Evolutionary conservation across 2,888 invertebrate genomes (phyloP), one percentile per base, ranked within the genome.

Genomic region (Linnaemya vulpina): DNA sequence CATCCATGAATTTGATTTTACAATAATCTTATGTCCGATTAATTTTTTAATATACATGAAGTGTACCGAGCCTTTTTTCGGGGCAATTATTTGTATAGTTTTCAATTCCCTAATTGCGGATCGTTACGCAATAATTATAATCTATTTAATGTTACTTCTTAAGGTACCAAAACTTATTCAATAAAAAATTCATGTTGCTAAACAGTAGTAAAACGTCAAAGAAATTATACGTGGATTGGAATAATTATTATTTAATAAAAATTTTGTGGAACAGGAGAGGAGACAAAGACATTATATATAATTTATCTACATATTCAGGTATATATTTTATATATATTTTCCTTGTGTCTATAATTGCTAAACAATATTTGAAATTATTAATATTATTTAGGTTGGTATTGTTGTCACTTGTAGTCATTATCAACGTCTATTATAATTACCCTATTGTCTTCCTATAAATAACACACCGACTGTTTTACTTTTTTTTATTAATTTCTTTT

Each of bases 401-500:
- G 51, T 63, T 35, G 20, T 46, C 13, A 22, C 65, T 22, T 46
- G n/a, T 55, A 15, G n/a, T 25, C 22, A 68, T 38, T 40, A 51
- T 15, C 10, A 65, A 43, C 58, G 49, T 40, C 11, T 3, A n/a
- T 43, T 5, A 15, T 62, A 22, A 40, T 43, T 43, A 40, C 30
- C 5, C 5, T 38, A 38, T 67, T 67, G 30, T 76, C 38, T 22
- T 20, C 11, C 11, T 25, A 5, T 5, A n/a, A 22, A 51, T 20
- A 46, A 3, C 25, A 10, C 22, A 43, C 55, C n/a, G 17, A 17
- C 49, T 25, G 22, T 11, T 25, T 13, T 46, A 35, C 11, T 62
- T n/a, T 49, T 46, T 25, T 46, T 11, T 67, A n/a, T 49, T 49
- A 30, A 4, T 30, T 67, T 49, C 13, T 63, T 43, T 35, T 53